phyloP scores from a whole-genome alignment of 2,113 vertebrate genomes.

The Rhodinocichla rosea region DNA sequence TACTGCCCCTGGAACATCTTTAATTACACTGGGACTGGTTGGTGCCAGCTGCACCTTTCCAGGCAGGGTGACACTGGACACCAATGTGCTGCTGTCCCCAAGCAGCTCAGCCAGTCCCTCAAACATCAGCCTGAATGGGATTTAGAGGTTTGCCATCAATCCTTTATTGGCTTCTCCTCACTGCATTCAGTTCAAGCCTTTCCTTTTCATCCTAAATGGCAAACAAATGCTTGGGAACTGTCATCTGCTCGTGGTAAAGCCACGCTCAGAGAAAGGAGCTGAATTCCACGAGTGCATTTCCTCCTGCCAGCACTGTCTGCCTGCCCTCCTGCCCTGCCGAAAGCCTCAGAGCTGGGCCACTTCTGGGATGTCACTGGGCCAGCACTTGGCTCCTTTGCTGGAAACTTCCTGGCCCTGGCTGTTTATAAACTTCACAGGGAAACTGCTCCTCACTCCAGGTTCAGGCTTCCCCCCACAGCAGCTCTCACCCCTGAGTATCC shows the following conservation, averaged over 20 bases:
- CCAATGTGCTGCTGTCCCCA: neutral
- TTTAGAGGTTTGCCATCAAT: neutral
- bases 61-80: neutral
- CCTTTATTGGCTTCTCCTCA: neutral
- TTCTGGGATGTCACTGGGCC: neutral
- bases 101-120: neutral
- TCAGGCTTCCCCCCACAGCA: neutral
- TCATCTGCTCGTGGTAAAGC: neutral
- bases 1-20: neutral
- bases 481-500: neutral
- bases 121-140: neutral
- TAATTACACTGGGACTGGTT: neutral
- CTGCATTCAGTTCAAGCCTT: neutral
- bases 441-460: neutral
- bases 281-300: conserved; percentile 13
- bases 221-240: conserved; percentile 28
- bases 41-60: neutral
- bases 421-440: neutral
- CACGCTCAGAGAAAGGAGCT: neutral
- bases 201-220: conserved; percentile 24
- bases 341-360: neutral
- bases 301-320: neutral
- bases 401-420: neutral
- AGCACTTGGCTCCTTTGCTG: neutral
- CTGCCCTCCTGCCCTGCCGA: neutral